phyloP scores from a whole-genome alignment of 2,797 vertebrate species.

The Silurus aristotelis region DNA sequence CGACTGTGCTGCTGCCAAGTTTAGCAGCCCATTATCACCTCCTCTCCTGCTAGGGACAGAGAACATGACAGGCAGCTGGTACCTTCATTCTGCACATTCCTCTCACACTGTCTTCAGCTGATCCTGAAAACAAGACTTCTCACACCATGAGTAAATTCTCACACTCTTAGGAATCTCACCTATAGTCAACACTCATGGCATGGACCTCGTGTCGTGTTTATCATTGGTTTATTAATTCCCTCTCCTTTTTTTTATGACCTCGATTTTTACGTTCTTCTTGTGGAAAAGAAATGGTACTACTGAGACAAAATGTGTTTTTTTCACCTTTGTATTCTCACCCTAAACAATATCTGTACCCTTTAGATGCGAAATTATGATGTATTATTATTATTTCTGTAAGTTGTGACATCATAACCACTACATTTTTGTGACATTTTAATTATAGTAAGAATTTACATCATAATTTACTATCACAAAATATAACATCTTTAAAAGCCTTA shows the following conservation, averaged over 20 bases:
- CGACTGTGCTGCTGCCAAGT: constrained; percentile 68
- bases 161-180: constrained; percentile 8
- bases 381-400: neutral
- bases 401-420: neutral
- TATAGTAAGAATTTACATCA: neutral
- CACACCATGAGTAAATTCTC: constrained; percentile 14
- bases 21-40: constrained; percentile 75
- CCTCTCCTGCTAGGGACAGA: constrained; percentile 63
- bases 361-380: neutral
- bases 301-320: too few species aligned
- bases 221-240: neutral
- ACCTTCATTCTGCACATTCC: constrained; percentile 49
- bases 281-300: neutral
- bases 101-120: constrained; percentile 20
- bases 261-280: neutral
- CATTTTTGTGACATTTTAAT: neutral
- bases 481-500: neutral
- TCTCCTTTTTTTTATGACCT: neutral
- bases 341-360: neutral
- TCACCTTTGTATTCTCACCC: too few species aligned
- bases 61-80: constrained; percentile 50
- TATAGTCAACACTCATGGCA: constrained; percentile 11
- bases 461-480: neutral
- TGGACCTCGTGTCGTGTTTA: neutral
- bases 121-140: constrained; percentile 36